Conservation (phyloP, 2,888 invertebrate genomes). For the Nycteola revayana region DNA sequence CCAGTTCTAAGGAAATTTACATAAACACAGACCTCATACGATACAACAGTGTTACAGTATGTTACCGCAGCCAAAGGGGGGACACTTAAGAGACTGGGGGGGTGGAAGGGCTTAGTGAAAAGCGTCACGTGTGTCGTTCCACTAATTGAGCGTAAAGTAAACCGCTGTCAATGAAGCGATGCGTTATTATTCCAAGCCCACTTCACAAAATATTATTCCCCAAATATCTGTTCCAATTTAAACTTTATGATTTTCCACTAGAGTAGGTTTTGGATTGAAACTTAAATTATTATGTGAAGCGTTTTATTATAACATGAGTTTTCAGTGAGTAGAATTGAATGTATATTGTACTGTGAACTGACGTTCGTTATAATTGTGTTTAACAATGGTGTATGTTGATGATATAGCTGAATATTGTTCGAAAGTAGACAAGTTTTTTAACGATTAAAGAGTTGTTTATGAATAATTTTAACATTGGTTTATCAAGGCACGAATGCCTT, state of each 20-base stretch:
- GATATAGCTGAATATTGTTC: no score
- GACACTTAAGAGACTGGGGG: constrained; percentile 14
- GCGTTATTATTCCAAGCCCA: constrained; percentile 51
- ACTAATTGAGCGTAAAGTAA: constrained; percentile 65
- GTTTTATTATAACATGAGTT: constrained; percentile 26
- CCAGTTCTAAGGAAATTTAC: constrained; percentile 21
- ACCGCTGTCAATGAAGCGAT: constrained; percentile 53
- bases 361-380: no score
- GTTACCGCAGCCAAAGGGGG: constrained; percentile 15
- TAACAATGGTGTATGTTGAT: no score
- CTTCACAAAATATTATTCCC: constrained; percentile 43
- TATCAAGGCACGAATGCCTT: no score
- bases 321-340: constrained; percentile 15
- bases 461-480: no score
- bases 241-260: constrained; percentile 13
- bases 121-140: constrained; percentile 48
- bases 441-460: no score
- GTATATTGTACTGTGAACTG: not conserved
- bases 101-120: constrained; percentile 17
- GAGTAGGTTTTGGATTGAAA: constrained; percentile 9
- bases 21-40: constrained; percentile 15
- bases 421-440: no score
- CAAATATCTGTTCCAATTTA: constrained; percentile 21
- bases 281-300: constrained; percentile 16
- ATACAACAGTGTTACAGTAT: constrained; percentile 26